phyloP scores from a whole-genome alignment of 2,888 invertebrate species.

The Eupeodes luniger region DNA sequence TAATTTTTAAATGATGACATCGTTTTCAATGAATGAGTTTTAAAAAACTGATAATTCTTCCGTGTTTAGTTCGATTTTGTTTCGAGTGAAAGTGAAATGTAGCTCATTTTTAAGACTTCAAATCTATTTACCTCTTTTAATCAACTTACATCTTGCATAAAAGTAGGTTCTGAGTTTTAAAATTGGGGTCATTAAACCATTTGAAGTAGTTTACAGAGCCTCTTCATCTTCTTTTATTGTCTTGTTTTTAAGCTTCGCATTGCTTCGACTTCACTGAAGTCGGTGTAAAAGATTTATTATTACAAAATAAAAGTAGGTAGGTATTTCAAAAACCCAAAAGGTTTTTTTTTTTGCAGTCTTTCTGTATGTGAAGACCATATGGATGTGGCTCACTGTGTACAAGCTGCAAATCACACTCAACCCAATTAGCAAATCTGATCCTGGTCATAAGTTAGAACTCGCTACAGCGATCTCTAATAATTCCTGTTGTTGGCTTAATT shows the following conservation, averaged over 20 bases:
- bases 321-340: background rate
- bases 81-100: too few species aligned
- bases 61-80: too few species aligned
- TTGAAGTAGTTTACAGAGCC: background rate
- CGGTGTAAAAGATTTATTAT: constrained; percentile 6
- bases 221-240: background rate
- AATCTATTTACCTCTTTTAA: too few species aligned
- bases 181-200: background rate
- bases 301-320: background rate
- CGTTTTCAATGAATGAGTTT: too few species aligned
- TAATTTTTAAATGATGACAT: too few species aligned
- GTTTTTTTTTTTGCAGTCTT: background rate
- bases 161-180: too few species aligned
- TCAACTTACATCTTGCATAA: too few species aligned
- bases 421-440: constrained; percentile 75
- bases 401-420: constrained; percentile 68
- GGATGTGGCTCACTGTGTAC: constrained; percentile 9
- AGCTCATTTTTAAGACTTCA: too few species aligned
- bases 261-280: background rate
- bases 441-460: constrained; percentile 57
- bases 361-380: background rate
- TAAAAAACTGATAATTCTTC: too few species aligned
- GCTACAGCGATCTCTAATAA: constrained; percentile 67
- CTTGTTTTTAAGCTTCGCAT: background rate
- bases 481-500: constrained; percentile 76